Evolutionary conservation across 2,888 invertebrate species (phyloP), one percentile per base, ranked within the genome.

Genomic region (Steinernema scapterisci): DNA sequence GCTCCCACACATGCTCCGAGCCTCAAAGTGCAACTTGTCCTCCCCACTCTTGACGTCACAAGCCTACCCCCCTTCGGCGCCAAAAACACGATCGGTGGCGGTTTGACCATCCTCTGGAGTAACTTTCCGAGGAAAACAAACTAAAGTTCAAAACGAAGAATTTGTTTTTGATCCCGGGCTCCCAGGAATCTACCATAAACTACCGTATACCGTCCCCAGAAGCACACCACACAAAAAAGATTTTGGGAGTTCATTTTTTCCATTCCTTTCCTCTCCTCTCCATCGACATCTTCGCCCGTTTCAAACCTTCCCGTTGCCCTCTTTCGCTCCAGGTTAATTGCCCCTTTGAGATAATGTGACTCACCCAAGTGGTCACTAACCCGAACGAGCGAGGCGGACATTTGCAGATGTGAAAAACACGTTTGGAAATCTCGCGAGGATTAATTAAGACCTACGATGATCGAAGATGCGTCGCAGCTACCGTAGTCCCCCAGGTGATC

Each of bases 1-100:
- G 54, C 54, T 54, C 54, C 54, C 54, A 54, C 54, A 25, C 54
- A 54, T 9, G 19, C 48, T 16, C 2, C 23, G 54, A 21, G 48
- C 48, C 38, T 16, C 13, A 31, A 63, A 63, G 63, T 63, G 63
- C 63, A 63, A 31, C 38, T 48, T 31, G 16, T 25, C 63, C 63
- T 63, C 63, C 63, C 27, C 63, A 16, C 25, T 16, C 21, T 3
- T 23, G 27, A 31, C 63, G 63, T 63, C 63, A 63, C 6, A n/a
- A 6, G 27, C 31, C 27, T 25, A n/a, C n/a, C n/a, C n/a, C n/a
- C n/a, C 27, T 5, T 38, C 52, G 23, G 19, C 38, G 63, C 6
- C 63, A 38, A 63, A 27, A 38, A 38, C 63, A 63, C 25, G 38
- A 63, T 63, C 27, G 9, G 63, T 31, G 38, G 38, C 63, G 63